phyloP scores from a whole-genome alignment of 2,113 vertebrate genomes.

The Narcine bancroftii region DNA sequence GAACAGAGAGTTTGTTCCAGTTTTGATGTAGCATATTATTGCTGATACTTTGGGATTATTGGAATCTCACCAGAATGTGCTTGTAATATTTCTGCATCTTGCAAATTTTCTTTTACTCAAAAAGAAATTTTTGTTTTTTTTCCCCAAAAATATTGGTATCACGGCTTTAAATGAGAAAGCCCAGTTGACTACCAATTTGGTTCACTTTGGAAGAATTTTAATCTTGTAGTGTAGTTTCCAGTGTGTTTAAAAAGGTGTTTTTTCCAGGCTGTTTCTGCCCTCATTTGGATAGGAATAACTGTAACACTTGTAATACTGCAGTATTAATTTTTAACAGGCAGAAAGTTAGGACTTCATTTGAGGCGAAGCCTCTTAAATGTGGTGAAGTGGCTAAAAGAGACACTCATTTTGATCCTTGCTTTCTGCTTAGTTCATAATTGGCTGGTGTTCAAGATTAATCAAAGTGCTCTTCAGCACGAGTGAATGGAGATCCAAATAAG shows the following conservation, averaged over 20 bases:
- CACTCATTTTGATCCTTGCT: neutral
- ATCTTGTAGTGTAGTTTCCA: neutral
- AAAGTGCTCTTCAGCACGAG: neutral
- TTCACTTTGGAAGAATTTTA: neutral
- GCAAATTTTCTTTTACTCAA: constrained; percentile 32
- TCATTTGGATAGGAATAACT: neutral
- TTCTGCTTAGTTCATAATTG: neutral
- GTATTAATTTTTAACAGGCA: neutral
- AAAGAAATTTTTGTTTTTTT: constrained; percentile 8
- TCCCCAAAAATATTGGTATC: neutral
- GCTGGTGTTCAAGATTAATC: neutral
- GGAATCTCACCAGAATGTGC: constrained; percentile 29
- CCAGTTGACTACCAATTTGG: neutral
- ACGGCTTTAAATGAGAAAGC: constrained; percentile 14
- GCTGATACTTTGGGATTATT: constrained; percentile 5
- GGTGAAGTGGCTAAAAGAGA: neutral
- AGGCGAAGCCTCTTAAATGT: neutral
- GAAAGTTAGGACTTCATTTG: neutral
- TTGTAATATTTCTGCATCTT: constrained; percentile 33
- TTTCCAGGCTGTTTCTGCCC: constrained; percentile 15
- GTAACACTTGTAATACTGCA: neutral
- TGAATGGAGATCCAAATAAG: neutral
- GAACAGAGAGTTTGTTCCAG: constrained; percentile 9
- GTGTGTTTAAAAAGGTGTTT: constrained; percentile 19
- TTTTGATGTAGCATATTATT: constrained; percentile 26